These are phyloP conservation scores for Bujurquina vittata DNA, from an alignment of 2,113 vertebrate genomes.

Conservation along the genomic window DNA sequence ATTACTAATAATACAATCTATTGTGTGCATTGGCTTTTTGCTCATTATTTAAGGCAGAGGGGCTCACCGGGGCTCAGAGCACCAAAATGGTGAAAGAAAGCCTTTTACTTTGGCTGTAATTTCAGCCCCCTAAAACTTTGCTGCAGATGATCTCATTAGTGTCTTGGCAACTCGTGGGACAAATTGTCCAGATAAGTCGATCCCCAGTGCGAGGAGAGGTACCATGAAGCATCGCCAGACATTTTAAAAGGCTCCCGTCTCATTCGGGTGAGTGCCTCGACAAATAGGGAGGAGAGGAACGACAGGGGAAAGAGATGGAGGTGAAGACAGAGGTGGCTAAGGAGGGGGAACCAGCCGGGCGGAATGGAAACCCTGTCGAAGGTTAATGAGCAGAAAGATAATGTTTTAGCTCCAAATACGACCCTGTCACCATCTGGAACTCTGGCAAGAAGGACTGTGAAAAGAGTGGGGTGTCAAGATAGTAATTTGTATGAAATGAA, in stretches of 20 bases:
- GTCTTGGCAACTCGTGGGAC: conserved; percentile 64
- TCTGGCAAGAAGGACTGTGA: conserved; percentile 41
- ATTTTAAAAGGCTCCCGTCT: conserved; percentile 76
- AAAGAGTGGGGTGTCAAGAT: conserved; percentile 23
- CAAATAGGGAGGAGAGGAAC: conserved; percentile 69
- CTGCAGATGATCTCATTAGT: conserved; percentile 73
- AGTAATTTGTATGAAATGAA: conserved; percentile 19
- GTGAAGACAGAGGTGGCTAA: conserved; percentile 66
- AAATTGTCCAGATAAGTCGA: conserved; percentile 78
- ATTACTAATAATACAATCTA: background rate
- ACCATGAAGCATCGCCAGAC: conserved; percentile 72
- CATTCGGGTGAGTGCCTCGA: conserved; percentile 72
- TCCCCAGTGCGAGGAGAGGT: conserved; percentile 52
- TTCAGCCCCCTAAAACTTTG: conserved; percentile 59
- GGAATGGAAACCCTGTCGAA: conserved; percentile 71
- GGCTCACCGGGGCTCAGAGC: background rate
- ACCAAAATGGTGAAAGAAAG: conserved; percentile 6
- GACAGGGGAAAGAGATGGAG: conserved; percentile 65
- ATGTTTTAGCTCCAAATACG: conserved; percentile 75
- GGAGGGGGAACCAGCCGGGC: conserved; percentile 50
- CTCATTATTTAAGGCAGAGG: background rate
- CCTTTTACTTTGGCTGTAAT: conserved; percentile 27
- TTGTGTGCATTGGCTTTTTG: background rate
- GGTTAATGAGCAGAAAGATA: conserved; percentile 80
- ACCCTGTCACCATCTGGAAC: conserved; percentile 62